phyloP scores from a whole-genome alignment of 2,888 invertebrate species.

The Pyrocoelia pectoralis region DNA sequence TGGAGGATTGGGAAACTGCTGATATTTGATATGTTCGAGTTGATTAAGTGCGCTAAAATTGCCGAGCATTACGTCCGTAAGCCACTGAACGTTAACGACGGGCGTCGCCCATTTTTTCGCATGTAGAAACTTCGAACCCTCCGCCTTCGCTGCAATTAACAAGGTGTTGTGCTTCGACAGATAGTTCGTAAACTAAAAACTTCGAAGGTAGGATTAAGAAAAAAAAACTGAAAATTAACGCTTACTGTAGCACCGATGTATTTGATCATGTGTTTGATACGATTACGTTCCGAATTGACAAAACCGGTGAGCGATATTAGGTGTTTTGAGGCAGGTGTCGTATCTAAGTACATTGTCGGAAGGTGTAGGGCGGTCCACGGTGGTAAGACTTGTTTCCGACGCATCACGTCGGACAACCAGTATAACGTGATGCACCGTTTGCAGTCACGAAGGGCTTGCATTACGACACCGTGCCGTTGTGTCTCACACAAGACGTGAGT shows the following conservation, averaged over 20 bases:
- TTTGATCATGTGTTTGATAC: constrained; percentile 85
- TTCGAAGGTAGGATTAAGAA: too few relatives aligned
- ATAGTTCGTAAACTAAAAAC: constrained; percentile 71
- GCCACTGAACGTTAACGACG: constrained; percentile 92
- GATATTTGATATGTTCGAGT: constrained; percentile 84
- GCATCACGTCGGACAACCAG: constrained; percentile 92
- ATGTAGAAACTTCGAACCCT: constrained; percentile 86
- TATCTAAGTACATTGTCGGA: constrained; percentile 70
- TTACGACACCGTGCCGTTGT: constrained; percentile 89
- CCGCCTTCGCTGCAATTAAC: constrained; percentile 79
- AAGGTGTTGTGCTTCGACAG: constrained; percentile 82
- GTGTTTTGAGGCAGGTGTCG: constrained; percentile 77
- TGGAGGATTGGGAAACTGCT: constrained; percentile 82
- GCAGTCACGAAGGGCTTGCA: constrained; percentile 78
- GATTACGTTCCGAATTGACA: constrained; percentile 82
- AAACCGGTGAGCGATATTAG: constrained; percentile 90
- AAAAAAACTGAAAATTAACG: neutral
- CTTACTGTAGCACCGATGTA: constrained; percentile 86
- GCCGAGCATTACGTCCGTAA: constrained; percentile 91
- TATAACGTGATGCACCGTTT: constrained; percentile 81
- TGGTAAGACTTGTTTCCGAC: constrained; percentile 84
- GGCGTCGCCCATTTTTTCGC: constrained; percentile 93
- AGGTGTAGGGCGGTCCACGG: constrained; percentile 96
- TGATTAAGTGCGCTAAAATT: constrained; percentile 84
- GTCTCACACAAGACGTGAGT: constrained; percentile 94